A percentile compares a stretch with the other conserved stretches of the same genome.
phyloP scores from a whole-genome alignment of 2,888 invertebrate genomes.

The Drosophila affinis region DNA sequence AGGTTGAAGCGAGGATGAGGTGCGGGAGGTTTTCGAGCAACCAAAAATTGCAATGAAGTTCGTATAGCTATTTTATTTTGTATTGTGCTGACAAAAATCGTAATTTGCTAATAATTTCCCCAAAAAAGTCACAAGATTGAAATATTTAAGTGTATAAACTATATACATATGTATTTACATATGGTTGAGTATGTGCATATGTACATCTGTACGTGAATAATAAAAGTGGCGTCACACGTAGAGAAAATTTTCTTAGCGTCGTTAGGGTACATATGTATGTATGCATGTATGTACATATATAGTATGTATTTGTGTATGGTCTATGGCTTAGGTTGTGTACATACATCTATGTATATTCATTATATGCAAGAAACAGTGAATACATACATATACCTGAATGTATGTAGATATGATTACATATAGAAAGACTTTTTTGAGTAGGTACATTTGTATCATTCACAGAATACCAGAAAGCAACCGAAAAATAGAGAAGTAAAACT shows the following conservation, averaged over 20 bases:
- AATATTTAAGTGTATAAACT: not conserved
- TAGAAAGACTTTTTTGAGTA: not conserved
- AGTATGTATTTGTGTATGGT: constrained; percentile 1
- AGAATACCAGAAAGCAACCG: not conserved
- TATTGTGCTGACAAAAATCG: not conserved
- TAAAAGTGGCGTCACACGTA: constrained; percentile 46
- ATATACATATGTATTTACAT: not conserved
- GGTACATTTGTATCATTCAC: not conserved
- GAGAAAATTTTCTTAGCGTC: constrained; percentile 52
- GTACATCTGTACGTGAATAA: not conserved
- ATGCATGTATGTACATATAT: not conserved
- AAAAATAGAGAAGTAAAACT: constrained; percentile 3
- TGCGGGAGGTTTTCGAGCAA: constrained; percentile 28
- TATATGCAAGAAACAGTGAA: too few relatives aligned
- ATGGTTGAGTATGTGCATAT: not conserved
- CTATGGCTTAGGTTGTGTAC: constrained; percentile 2
- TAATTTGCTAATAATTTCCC: not conserved
- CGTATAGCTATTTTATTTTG: not conserved
- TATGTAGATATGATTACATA: not conserved
- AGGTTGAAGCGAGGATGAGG: constrained; percentile 19
- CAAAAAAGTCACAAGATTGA: not conserved
- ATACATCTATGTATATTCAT: not conserved
- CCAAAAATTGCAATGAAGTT: constrained; percentile 21
- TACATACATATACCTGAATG: too few relatives aligned
- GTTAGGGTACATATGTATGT: constrained; percentile 15